These are phyloP conservation scores for Branchinecta lindahli DNA, from an alignment of 1,140 invertebrate genomes.

Conservation along the genomic window DNA sequence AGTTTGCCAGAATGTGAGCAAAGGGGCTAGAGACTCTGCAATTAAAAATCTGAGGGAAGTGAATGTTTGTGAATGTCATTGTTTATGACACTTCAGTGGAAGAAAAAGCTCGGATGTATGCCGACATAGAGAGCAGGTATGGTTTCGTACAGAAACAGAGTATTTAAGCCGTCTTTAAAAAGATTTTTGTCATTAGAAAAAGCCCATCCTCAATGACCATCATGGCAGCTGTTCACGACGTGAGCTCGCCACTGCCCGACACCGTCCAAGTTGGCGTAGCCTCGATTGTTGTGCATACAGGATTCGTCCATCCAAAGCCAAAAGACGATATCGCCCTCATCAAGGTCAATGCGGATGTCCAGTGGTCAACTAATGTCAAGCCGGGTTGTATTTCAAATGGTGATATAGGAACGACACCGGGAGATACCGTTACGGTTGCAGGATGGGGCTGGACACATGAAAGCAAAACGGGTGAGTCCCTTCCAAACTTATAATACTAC, in stretches of 20 bases:
- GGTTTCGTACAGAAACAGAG: no score
- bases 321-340: background rate
- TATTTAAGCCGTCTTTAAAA: no score
- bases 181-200: background rate
- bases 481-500: no score
- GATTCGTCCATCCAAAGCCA: conserved; percentile 2
- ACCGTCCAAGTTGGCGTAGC: background rate
- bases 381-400: background rate
- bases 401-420: background rate
- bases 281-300: background rate
- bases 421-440: background rate
- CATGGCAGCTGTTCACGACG: background rate
- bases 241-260: background rate
- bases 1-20: no score
- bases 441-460: conserved; percentile 1
- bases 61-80: no score
- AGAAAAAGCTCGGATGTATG: no score
- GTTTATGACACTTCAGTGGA: no score
- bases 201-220: background rate
- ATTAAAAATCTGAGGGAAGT: no score
- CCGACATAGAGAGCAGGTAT: no score
- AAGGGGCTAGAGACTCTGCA: no score
- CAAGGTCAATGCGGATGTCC: background rate
- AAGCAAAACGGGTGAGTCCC: background rate
- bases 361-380: background rate